Conservation (phyloP, 2,888 invertebrate genomes). For the Sicus ferrugineus region DNA sequence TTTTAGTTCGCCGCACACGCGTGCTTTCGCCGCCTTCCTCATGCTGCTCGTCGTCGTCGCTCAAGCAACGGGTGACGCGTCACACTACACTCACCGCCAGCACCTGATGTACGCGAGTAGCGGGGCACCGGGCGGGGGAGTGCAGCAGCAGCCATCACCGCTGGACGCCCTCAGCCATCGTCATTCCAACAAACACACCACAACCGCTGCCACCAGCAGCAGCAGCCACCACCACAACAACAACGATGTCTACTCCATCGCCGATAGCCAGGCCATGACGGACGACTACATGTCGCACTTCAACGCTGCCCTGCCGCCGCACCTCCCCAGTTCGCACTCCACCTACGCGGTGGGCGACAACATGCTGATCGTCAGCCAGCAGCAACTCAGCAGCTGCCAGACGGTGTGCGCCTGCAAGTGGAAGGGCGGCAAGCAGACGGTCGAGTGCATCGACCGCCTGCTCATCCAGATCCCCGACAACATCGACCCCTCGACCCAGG, state of each 20-base stretch:
- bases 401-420: slow-evolving; percentile 88
- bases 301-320: slow-evolving; percentile 36
- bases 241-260: slow-evolving; percentile 55
- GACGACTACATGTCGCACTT: slow-evolving; percentile 54
- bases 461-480: slow-evolving; percentile 80
- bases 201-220: slow-evolving; percentile 9
- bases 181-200: slow-evolving; percentile 25
- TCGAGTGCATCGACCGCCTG: slow-evolving; percentile 83
- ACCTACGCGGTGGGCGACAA: slow-evolving; percentile 43
- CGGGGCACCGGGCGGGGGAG: slow-evolving; percentile 15
- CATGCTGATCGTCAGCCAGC: slow-evolving; percentile 47
- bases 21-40: background rate
- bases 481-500: slow-evolving; percentile 85
- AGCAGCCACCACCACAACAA: slow-evolving; percentile 40
- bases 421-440: slow-evolving; percentile 91
- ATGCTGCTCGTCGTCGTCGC: slow-evolving; percentile 33
- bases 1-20: too few relatives aligned
- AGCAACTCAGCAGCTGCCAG: slow-evolving; percentile 66
- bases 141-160: slow-evolving; percentile 27
- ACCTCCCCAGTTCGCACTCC: slow-evolving; percentile 34
- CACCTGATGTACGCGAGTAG: slow-evolving; percentile 47
- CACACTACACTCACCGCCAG: slow-evolving; percentile 48
- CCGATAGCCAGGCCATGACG: slow-evolving; percentile 57
- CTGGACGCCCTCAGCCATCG: slow-evolving; percentile 14
- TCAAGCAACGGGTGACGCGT: slow-evolving; percentile 37